These are phyloP conservation scores for Endomychus coccineus DNA, from an alignment of 2,888 invertebrate species.

Conservation along the genomic window DNA sequence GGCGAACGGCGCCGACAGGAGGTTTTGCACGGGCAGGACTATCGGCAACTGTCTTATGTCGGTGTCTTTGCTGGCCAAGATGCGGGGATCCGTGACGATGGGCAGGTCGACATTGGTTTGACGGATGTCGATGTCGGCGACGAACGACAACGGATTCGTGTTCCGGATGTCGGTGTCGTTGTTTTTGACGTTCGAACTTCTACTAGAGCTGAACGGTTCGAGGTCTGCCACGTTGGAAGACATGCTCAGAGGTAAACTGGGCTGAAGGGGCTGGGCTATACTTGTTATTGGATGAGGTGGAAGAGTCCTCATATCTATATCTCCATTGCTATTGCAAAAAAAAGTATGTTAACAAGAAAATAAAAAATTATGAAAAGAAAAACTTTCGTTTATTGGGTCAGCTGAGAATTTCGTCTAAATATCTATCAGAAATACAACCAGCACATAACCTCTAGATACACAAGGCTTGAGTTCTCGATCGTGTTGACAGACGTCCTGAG, in stretches of 20 bases:
- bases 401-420: too few relatives aligned
- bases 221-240: too few relatives aligned
- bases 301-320: conserved; percentile 43
- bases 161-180: conserved; percentile 29
- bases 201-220: background rate
- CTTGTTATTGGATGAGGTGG: conserved; percentile 9
- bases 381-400: too few relatives aligned
- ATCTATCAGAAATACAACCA: too few relatives aligned
- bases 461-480: too few relatives aligned
- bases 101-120: background rate
- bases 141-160: conserved; percentile 13
- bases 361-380: too few relatives aligned
- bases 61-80: conserved; percentile 37
- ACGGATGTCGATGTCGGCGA: conserved; percentile 31
- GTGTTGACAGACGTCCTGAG: too few relatives aligned
- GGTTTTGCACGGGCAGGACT: too few relatives aligned
- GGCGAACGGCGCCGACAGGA: too few relatives aligned
- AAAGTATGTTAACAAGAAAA: too few relatives aligned
- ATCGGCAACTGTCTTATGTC: conserved; percentile 43
- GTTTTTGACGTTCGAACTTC: conserved; percentile 4
- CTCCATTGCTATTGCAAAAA: conserved; percentile 37
- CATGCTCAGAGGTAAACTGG: background rate
- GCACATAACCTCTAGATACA: too few relatives aligned
- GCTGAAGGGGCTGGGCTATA: conserved; percentile 8
- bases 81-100: conserved; percentile 17